These are phyloP conservation scores for Ptilonorhynchus violaceus DNA, from an alignment of 2,113 vertebrate genomes.

Conservation along the genomic window DNA sequence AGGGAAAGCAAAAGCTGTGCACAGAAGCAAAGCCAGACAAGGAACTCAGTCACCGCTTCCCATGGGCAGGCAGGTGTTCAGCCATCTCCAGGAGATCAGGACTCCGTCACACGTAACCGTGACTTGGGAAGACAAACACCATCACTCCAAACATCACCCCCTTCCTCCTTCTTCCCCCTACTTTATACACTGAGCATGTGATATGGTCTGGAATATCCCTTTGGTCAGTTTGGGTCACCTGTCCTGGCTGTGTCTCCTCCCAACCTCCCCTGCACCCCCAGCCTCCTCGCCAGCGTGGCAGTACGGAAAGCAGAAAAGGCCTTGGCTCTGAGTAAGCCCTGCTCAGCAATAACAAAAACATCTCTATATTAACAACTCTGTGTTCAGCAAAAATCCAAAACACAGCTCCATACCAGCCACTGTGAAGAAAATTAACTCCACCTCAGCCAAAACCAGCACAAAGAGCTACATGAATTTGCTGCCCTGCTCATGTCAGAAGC, in stretches of 20 bases:
- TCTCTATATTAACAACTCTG: neutral
- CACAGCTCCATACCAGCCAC: neutral
- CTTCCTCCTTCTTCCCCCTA: neutral
- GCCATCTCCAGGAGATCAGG: neutral
- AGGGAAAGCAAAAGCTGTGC: neutral
- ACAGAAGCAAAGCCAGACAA: neutral
- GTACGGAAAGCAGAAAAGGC: neutral
- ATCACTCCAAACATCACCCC: neutral
- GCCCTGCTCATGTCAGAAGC: neutral
- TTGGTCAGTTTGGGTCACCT: neutral
- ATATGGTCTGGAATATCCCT: neutral
- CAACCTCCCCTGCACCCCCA: neutral
- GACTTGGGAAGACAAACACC: neutral
- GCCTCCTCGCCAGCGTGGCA: neutral
- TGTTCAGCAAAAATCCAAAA: neutral
- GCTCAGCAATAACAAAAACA: neutral
- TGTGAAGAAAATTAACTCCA: neutral
- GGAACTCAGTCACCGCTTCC: neutral
- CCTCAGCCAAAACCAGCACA: neutral
- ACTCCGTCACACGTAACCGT: accelerated
- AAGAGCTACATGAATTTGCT: neutral
- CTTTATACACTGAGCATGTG: neutral
- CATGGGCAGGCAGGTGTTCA: neutral
- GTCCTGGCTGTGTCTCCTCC: neutral
- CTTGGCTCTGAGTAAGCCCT: neutral